Evolutionary conservation across 2,113 vertebrate species (phyloP), one percentile per base, ranked within the genome.

Genomic region (Scortum barcoo): DNA sequence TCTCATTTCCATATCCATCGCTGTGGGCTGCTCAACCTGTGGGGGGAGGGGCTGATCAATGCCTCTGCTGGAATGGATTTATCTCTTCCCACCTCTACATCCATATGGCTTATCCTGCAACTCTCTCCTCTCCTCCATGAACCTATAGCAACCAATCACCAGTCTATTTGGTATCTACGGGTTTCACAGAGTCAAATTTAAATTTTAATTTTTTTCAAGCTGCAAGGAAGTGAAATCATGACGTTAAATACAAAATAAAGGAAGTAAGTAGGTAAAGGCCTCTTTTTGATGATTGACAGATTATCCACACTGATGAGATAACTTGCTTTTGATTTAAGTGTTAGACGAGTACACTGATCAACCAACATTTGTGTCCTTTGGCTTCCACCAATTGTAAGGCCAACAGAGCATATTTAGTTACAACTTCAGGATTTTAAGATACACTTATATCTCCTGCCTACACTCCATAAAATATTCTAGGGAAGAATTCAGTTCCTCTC

Each of bases 1-100:
- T 53, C 63, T 61, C 84, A 86, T 85, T 66, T 76, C 73, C 72
- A 77, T 68, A 69, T 72, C 50, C 62, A 68, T 54, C 22, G n/a
- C 69, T 14, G 30, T 36, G 50, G 14, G 5, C 17, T 36, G 54
- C 38, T 53, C 33, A 65, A 76, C 30, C 42, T 24, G 36, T 78
- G 48, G 9, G 65, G 65, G 72, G 80, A 54, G 33, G 75, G 19
- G 71, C 33, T 74, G 56, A 84, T 88, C 57, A 68, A 77, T 75
- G 74, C 38, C 19, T 75, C 14, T 13, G 36, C 57, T 61, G 10
- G 56, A 24, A 53, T 65, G 19, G n/a, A 48, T 68, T 44, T 28
- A 67, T 78, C 48, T 72, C n/a, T 57, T 72, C 40, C 77, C 0
- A 19, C 46, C 12, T 61, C 36, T 44, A 30, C 46, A 66, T 74